These are phyloP conservation scores for Sphaeramia orbicularis DNA, from an alignment of 2,797 vertebrate genomes.

Conservation along the genomic window DNA sequence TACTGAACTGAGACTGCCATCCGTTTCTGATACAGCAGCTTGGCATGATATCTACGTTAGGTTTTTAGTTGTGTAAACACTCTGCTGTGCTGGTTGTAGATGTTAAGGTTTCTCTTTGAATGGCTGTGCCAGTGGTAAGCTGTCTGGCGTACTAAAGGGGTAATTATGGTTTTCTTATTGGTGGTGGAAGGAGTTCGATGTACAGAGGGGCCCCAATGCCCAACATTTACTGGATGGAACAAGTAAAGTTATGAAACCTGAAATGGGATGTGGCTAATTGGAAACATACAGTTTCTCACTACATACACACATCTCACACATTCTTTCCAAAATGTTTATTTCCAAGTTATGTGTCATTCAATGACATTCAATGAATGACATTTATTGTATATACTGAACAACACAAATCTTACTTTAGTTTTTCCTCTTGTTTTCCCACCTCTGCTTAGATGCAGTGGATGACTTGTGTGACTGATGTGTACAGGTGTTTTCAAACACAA, in stretches of 20 bases:
- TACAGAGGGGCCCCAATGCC: slow-evolving; percentile 35
- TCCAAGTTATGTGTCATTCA: slow-evolving; percentile 10
- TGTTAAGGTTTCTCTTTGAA: slow-evolving; percentile 66
- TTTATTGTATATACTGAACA: neutral
- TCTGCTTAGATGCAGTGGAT: neutral
- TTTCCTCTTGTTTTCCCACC: neutral
- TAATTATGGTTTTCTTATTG: slow-evolving; percentile 75
- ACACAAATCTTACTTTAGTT: neutral
- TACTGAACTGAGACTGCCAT: slow-evolving; percentile 43
- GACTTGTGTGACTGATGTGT: neutral
- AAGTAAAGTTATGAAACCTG: slow-evolving; percentile 70
- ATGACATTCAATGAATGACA: neutral
- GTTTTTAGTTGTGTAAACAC: slow-evolving; percentile 51
- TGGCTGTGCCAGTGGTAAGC: slow-evolving; percentile 40
- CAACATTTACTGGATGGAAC: slow-evolving; percentile 50
- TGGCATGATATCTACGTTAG: slow-evolving; percentile 27
- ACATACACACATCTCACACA: too few species aligned
- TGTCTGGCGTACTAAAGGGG: slow-evolving; percentile 46
- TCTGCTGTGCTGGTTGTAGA: slow-evolving; percentile 51
- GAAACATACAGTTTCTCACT: slow-evolving; percentile 65
- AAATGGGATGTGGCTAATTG: slow-evolving; percentile 71
- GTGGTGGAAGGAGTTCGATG: slow-evolving; percentile 39
- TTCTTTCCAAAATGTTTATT: slow-evolving; percentile 47
- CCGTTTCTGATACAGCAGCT: slow-evolving; percentile 46
- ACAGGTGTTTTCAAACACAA: slow-evolving; percentile 59